Percentiles rank a stretch among this genome's conserved stretches.
Evolutionary conservation across 2,888 invertebrate genomes (phyloP).

Genomic region (Chrysomela aeneicollis): DNA sequence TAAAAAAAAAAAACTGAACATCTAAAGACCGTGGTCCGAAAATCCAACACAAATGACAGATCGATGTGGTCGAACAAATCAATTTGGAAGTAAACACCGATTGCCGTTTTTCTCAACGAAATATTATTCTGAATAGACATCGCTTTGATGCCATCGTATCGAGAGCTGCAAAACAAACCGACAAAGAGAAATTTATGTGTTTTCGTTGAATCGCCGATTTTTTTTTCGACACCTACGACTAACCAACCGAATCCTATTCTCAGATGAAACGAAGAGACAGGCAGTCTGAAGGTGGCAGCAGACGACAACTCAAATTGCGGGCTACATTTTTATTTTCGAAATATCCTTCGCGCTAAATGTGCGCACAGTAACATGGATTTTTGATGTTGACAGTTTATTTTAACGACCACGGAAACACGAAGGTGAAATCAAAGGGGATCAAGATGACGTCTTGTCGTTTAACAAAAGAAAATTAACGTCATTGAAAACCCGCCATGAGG

Average conservation of each 20-base stretch:
- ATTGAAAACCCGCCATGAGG: too few relatives aligned
- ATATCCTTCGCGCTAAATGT: constrained; percentile 25
- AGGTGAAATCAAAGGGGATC: neutral
- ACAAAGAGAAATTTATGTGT: neutral
- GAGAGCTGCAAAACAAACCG: neutral
- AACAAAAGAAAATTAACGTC: too few relatives aligned
- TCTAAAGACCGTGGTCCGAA: neutral
- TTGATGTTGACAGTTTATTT: constrained; percentile 20
- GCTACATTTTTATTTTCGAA: constrained; percentile 21
- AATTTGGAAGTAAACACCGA: neutral
- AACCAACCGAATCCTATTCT: neutral
- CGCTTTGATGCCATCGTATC: neutral
- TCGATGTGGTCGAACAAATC: neutral
- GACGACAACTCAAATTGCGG: neutral
- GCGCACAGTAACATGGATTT: constrained; percentile 19
- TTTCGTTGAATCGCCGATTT: neutral
- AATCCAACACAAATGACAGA: neutral
- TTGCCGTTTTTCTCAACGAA: neutral
- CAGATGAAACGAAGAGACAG: neutral
- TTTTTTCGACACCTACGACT: neutral
- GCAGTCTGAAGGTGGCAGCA: neutral
- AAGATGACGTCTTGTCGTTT: neutral
- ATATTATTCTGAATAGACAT: neutral
- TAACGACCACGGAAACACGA: constrained; percentile 17
- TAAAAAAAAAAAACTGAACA: neutral